phyloP scores from a whole-genome alignment of 2,888 invertebrate genomes.

The Salticus scenicus region DNA sequence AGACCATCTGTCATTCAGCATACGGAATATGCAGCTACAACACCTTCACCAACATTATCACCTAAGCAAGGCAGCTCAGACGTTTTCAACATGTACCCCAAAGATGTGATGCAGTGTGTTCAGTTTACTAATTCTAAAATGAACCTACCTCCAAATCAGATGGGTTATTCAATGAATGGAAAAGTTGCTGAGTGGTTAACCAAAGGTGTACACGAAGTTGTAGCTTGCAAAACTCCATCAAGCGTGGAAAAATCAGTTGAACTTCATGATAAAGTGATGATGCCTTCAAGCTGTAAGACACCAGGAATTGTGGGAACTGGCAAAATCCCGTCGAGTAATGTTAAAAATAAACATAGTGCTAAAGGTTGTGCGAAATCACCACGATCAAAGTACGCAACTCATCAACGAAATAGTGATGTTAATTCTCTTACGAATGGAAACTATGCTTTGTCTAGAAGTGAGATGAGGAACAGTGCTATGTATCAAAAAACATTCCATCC shows the following conservation, averaged over 20 bases:
- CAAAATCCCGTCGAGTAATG: conserved; percentile 46
- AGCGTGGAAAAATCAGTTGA: conserved; percentile 45
- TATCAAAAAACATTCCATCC: conserved; percentile 61
- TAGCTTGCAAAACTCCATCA: conserved; percentile 65
- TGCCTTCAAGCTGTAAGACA: conserved; percentile 62
- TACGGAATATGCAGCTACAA: conserved; percentile 63
- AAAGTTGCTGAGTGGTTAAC: conserved; percentile 65
- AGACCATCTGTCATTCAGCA: conserved; percentile 70
- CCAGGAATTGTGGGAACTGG: conserved; percentile 57
- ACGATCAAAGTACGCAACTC: conserved; percentile 60
- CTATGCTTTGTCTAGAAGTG: conserved; percentile 24
- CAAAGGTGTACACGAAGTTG: conserved; percentile 61
- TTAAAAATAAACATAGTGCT: conserved; percentile 33
- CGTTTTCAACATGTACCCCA: conserved; percentile 11
- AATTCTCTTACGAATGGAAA: conserved; percentile 28
- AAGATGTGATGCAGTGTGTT: conserved; percentile 11
- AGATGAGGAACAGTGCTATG: conserved; percentile 10
- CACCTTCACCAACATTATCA: conserved; percentile 60
- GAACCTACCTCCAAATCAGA: conserved; percentile 47
- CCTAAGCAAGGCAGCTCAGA: conserved; percentile 41
- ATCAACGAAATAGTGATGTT: conserved; percentile 47
- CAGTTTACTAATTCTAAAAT: conserved; percentile 47
- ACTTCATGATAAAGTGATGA: conserved; percentile 62
- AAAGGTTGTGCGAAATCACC: conserved; percentile 28
- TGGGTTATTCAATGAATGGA: conserved; percentile 48